Evolutionary conservation across 30 jellyfish, hydroid and myxozoan genomes (phyloP), one percentile per base, ranked within the genome.

Genomic region (Cassiopea andromeda): DNA sequence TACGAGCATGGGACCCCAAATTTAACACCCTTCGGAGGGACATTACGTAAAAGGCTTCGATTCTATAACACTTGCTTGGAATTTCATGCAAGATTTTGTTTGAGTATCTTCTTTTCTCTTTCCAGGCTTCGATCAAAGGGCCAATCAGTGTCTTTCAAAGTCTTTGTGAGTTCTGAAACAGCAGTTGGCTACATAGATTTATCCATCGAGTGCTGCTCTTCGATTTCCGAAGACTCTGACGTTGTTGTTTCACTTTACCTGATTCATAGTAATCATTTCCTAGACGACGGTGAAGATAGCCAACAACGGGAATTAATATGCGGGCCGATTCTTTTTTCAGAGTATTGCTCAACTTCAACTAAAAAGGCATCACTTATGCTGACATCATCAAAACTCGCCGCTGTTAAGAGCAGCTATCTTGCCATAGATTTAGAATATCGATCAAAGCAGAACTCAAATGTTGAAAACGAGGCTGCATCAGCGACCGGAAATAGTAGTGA

Each of bases 151-250:
- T 49, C 95, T 10, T 94, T 94, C 83, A 85, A 91, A 60, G 72
- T 94, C 18, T 80, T 81, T 69, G 98, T 87, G 71, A 81, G 90
- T 45, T 92, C 97, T 0, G 93, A 94, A 47, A 85, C 98, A 2
- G 60, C 93, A 6, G 85, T 94, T 68, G 98, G 98, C 13, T 94
- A 94, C 85, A 18, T 94, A 60, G 97, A 87, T 69, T 50, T 94
- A 59, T 61, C 89, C 58, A 90, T 94, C 45, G 75, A 82, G 38
- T 93, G 97, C 90, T 43, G 68, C 57, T 64, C 78, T 14, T 74
- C 87, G 17, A 67, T 94, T 7, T 19, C 87, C 2, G 85, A 78
- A 48, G 87, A 70, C 13, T 61, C 84, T 9, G 79, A 81, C 46
- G 69, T 91, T 73, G 12, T 60, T 18, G 97, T 85, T 12, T 83